Evolutionary conservation across 2,113 vertebrate species (phyloP).

Genomic region (Lasiurus borealis): DNA sequence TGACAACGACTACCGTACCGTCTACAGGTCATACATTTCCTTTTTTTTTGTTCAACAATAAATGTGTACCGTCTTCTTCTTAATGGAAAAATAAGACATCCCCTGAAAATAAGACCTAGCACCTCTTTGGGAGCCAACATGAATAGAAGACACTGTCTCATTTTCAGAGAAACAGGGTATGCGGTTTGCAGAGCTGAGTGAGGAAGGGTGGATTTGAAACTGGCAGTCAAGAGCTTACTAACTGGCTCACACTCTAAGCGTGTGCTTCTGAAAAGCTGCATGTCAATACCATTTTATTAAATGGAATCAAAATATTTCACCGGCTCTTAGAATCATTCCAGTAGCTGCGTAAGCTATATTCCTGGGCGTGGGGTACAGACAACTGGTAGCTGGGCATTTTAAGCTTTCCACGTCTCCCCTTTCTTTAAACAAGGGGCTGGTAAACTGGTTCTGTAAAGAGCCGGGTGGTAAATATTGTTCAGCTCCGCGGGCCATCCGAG

Average conservation of each 20-base stretch:
- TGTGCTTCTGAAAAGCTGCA: background rate
- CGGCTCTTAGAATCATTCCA: conserved; percentile 10
- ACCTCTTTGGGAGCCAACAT: too few relatives aligned
- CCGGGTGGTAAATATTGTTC: background rate
- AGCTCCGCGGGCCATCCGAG: background rate
- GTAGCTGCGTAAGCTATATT: background rate
- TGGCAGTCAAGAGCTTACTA: background rate
- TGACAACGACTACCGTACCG: too few relatives aligned
- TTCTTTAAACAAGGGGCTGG: background rate
- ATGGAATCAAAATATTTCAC: background rate
- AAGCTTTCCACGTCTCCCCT: conserved; percentile 5
- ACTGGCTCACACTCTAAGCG: background rate
- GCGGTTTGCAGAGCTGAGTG: background rate
- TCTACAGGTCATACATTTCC: too few relatives aligned
- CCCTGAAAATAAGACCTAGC: too few relatives aligned
- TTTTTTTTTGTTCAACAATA: too few relatives aligned
- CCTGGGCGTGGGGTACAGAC: background rate
- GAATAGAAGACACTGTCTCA: too few relatives aligned
- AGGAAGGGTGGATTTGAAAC: background rate
- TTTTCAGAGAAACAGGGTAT: too few relatives aligned
- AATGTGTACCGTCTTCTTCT: too few relatives aligned
- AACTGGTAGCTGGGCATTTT: background rate
- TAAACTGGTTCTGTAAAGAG: background rate
- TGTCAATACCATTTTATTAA: conserved; percentile 20
- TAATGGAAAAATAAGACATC: too few relatives aligned